Base-by-base conservation (phyloP, 2,113 vertebrate species). In the Sarotherodon lohbergeri region DNA sequence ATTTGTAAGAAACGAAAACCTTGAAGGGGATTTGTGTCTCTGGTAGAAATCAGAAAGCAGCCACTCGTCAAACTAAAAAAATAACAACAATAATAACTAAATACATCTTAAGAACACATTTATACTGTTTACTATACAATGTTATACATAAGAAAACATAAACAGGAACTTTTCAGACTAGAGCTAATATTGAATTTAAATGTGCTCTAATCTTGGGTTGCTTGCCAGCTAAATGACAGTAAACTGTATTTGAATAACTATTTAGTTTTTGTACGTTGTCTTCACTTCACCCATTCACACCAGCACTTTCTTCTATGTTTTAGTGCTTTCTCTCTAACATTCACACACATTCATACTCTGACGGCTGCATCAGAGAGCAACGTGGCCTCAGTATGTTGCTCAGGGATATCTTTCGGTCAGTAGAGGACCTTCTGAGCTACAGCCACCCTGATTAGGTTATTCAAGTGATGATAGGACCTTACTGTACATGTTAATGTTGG, bases 401-500 rank as follows among this genome's bases (percentile, higher is more conserved):
- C 27, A 6, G 27, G 57, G 57, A 61, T 61, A 17, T 27, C 9
- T 2, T 12, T 57, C 6, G 4, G 4, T 57, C 12, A 27, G 55
- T 27, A 27, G 55, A 57, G 12, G 55, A 57, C 55, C 22, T 27
- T 57, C 24, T 27, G 22, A 57, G 55, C 55, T 57, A 0, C 57
- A 61, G 16, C 57, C 57, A 34, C 16, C 9, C 57, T 61, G 29
- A 61, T 61, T 17, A 16, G 57, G 9, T 61, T 61, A 61, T 61
- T 61, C 0, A 17, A 61, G 29, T 34, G 16, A 3, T 0, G 57
- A 61, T 3, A 61, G 57, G 57, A 1, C 1, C 29, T 61, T 17
- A 34, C 57, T 34, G 57, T 10, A 61, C 57, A 34, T 34, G 57
- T 61, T 6, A 32, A 19, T 34, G 29, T 61, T 61, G 29, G 29